These are phyloP conservation scores for Macropodus opercularis DNA, from an alignment of 2,797 vertebrate species.

Conservation along the genomic window DNA sequence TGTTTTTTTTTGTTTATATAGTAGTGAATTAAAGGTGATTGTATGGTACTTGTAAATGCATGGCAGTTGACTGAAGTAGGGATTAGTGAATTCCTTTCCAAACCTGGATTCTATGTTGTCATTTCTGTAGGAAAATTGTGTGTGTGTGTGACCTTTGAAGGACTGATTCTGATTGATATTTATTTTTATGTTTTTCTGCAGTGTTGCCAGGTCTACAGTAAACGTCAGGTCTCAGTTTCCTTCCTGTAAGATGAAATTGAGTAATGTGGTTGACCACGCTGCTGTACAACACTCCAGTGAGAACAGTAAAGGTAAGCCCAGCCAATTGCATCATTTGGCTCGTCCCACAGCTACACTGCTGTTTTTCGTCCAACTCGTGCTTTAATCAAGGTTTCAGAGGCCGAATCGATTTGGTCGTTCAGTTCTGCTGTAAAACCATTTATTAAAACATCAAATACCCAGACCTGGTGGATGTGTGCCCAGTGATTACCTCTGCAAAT, in stretches of 20 bases:
- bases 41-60: not conserved
- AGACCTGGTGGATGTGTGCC: conserved; percentile 56
- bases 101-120: too few relatives aligned
- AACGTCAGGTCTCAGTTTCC: conserved; percentile 45
- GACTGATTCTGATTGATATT: conserved; percentile 13
- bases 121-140: conserved; percentile 1
- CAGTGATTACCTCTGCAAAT: conserved; percentile 75
- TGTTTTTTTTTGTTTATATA: conserved; percentile 5
- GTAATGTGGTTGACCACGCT: conserved; percentile 33
- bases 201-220: conserved; percentile 34
- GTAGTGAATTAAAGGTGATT: too few relatives aligned
- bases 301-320: conserved; percentile 43
- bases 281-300: conserved; percentile 27
- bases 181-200: conserved; percentile 50
- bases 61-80: not conserved
- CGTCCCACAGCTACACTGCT: conserved; percentile 29
- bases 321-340: conserved; percentile 33
- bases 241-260: conserved; percentile 54
- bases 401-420: conserved; percentile 57
- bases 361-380: conserved; percentile 45
- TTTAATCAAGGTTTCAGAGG: conserved; percentile 67
- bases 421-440: conserved; percentile 71
- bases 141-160: conserved; percentile 13
- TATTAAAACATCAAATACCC: conserved; percentile 76
- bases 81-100: too few relatives aligned